Base-by-base conservation (phyloP, 2,888 invertebrate genomes). In the Leptinotarsa juncta region DNA sequence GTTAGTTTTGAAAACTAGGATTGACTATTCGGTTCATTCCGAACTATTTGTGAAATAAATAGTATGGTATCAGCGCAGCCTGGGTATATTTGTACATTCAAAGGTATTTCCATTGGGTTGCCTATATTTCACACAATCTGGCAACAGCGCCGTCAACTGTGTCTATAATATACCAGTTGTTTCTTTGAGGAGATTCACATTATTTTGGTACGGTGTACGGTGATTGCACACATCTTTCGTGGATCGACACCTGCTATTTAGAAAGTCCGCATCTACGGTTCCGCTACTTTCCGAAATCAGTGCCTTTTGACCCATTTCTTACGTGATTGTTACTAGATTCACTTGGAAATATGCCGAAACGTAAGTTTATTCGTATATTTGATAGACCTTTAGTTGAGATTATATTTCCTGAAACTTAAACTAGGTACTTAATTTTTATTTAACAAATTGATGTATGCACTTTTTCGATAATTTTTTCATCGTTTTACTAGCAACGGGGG, bases 131-230 rank as follows among this genome's bases (percentile, higher is more conserved):
- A 10, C 42, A 2, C 7, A 26, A 18, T 48, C 1, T 18, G 72
- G 72, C 72, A 72, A 72, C 72, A 49, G 12, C 32, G 72, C 32
- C 20, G 50, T 23, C 4, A 20, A 49, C 60, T 57, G 32, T n/a
- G 67, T 55, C 48, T 71, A 71, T 71, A 26, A 15, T 60, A 72
- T 66, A 72, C 60, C 20, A 67, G 67, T 66, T 71, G 42, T 53
- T 66, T 71, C 66, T 71, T 53, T 4, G 20, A 23, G 32, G n/a
- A 60, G 57, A 72, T 67, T 67, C 67, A 50, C 62, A 67, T 48
- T 67, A 50, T 57, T 72, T 72, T 71, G 67, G 67, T 72, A 62
- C 16, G 15, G 60, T 20, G 60, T 7, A 60, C 1, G 26, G 60
- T 15, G 60, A 5, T 60, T 15, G 60, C 53, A 42, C 2, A 53